Evolutionary conservation across 2,888 invertebrate species (phyloP).

Genomic region (Caenorhabditis imperialis): DNA sequence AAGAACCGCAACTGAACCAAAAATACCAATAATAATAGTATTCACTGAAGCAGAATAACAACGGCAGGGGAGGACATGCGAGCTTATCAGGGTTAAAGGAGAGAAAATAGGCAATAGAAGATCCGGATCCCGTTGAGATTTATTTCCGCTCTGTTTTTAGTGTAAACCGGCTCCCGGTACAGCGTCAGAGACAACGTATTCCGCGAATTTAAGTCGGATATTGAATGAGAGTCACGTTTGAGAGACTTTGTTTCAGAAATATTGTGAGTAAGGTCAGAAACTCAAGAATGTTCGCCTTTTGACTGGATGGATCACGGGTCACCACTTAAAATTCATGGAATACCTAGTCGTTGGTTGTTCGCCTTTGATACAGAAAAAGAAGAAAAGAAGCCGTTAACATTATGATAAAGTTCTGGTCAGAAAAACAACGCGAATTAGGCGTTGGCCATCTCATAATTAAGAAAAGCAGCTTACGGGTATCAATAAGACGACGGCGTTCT

Average conservation of each 20-base stretch:
- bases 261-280: too few relatives aligned
- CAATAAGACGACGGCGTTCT: conserved; percentile 34
- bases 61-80: background rate
- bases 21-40: too few relatives aligned
- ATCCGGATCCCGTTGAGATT: too few relatives aligned
- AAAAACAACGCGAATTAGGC: conserved; percentile 8
- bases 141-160: too few relatives aligned
- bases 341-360: too few relatives aligned
- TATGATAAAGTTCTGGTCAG: conserved; percentile 5
- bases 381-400: background rate
- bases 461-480: conserved; percentile 15
- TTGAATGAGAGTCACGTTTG: background rate
- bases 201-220: too few relatives aligned
- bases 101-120: conserved; percentile 14
- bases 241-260: background rate
- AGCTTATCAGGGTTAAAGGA: conserved; percentile 36
- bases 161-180: too few relatives aligned
- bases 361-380: background rate
- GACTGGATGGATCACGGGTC: too few relatives aligned
- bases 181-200: conserved; percentile 18
- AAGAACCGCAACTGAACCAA: too few relatives aligned
- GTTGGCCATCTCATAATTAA: conserved; percentile 13
- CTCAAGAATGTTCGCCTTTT: too few relatives aligned
- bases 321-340: too few relatives aligned
- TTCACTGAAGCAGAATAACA: too few relatives aligned